phyloP scores from a whole-genome alignment of 2,797 vertebrate genomes.

The Botia kubotai region DNA sequence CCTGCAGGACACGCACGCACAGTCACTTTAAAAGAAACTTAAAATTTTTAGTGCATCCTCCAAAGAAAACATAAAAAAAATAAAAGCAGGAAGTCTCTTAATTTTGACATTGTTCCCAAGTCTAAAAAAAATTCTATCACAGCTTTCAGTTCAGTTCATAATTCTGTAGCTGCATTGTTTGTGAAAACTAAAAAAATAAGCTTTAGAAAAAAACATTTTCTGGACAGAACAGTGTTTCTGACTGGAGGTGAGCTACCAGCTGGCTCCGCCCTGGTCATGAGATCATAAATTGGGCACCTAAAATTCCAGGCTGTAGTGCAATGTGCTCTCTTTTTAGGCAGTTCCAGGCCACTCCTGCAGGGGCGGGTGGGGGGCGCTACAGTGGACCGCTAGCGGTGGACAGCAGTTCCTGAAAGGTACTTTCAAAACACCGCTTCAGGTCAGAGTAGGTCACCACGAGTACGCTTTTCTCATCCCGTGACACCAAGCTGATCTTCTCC shows the following conservation, averaged over 20 bases:
- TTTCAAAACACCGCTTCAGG: constrained; percentile 99
- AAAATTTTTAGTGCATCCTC: constrained; percentile 99
- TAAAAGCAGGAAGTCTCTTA: constrained; percentile 87
- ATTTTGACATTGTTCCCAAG: constrained; percentile 81
- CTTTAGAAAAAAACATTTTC: constrained; percentile 84
- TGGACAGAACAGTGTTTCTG: constrained; percentile 98
- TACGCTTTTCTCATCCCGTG: constrained; percentile 98
- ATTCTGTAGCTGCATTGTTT: constrained; percentile 85
- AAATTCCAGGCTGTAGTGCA: constrained; percentile 93
- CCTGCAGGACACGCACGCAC: constrained; percentile 67
- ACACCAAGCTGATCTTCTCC: constrained; percentile 99
- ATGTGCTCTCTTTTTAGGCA: constrained; percentile 82
- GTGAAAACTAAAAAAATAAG: constrained; percentile 85
- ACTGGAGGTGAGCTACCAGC: constrained; percentile 90
- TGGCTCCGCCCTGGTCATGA: constrained; percentile 78
- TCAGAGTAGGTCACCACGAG: constrained; percentile 99
- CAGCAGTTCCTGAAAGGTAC: constrained; percentile 99
- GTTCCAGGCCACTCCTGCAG: constrained; percentile 65
- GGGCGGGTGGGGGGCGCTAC: constrained; percentile 82
- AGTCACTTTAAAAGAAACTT: constrained; percentile 77
- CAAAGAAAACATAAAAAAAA: constrained; percentile 82
- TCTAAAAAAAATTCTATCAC: constrained; percentile 90
- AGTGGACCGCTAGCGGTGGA: constrained; percentile 92
- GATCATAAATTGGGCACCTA: constrained; percentile 69
- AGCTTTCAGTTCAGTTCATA: constrained; percentile 84